A percentile compares a stretch with the other conserved stretches of the same genome.
These are phyloP conservation scores for Antheraea yamamai DNA, from an alignment of 2,888 invertebrate genomes.

Conservation along the genomic window DNA sequence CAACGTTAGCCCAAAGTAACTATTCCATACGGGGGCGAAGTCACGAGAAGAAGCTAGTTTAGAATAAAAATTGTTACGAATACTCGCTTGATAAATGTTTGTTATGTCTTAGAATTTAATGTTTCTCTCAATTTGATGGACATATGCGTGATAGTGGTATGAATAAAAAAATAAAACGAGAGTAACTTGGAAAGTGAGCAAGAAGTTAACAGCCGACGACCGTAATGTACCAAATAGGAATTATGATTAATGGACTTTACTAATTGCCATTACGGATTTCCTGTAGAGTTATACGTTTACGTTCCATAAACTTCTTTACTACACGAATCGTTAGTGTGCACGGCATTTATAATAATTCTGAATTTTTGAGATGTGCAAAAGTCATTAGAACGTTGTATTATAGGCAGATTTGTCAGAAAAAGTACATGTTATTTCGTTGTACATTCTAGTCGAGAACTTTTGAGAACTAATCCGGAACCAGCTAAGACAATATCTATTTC, in stretches of 20 bases:
- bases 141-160: background rate
- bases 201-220: background rate
- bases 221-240: background rate
- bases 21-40: too few species aligned
- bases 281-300: background rate
- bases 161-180: background rate
- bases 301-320: background rate
- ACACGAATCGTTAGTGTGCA: background rate
- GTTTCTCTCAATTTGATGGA: background rate
- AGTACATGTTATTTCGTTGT: background rate
- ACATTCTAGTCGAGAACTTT: background rate
- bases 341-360: background rate
- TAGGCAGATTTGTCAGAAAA: background rate
- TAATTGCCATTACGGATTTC: slow-evolving; percentile 14
- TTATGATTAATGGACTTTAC: slow-evolving; percentile 4
- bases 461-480: background rate
- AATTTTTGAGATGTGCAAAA: background rate
- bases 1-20: too few species aligned
- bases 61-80: too few species aligned
- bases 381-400: background rate
- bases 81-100: background rate
- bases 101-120: background rate
- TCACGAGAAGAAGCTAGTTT: too few species aligned
- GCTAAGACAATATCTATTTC: too few species aligned
- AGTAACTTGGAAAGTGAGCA: background rate